Conservation (phyloP, 2,113 vertebrate species). For the Lophochroa leadbeateri region DNA sequence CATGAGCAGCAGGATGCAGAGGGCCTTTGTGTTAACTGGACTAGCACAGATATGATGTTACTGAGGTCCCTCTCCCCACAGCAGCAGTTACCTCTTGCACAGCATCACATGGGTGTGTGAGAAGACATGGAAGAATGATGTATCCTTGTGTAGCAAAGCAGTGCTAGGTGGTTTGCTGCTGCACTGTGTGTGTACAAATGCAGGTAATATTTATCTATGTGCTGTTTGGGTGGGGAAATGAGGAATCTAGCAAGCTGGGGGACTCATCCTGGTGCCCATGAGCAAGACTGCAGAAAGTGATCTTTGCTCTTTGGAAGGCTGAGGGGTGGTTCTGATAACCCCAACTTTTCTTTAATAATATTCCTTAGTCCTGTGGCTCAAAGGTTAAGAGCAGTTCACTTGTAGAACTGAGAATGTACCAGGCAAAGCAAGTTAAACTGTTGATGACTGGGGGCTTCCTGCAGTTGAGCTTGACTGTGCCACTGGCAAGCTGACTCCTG, state of each 20-base stretch:
- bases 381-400: background rate
- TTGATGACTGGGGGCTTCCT: background rate
- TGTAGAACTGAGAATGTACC: accelerated
- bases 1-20: background rate
- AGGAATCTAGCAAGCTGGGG: background rate
- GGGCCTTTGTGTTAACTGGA: background rate
- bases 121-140: background rate
- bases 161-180: background rate
- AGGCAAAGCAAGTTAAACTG: background rate
- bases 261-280: background rate
- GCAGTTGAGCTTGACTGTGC: background rate
- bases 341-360: accelerated
- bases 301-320: background rate
- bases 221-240: background rate
- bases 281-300: background rate
- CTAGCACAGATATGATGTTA: too few relatives aligned
- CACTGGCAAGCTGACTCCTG: background rate
- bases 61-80: background rate
- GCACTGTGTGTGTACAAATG: background rate
- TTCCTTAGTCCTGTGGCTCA: background rate
- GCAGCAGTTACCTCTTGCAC: accelerated
- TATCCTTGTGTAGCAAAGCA: background rate
- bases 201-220: accelerated
- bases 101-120: accelerated
- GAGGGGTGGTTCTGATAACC: background rate